phyloP scores from a whole-genome alignment of 2,797 vertebrate species.

The Sparidentex hasta region DNA sequence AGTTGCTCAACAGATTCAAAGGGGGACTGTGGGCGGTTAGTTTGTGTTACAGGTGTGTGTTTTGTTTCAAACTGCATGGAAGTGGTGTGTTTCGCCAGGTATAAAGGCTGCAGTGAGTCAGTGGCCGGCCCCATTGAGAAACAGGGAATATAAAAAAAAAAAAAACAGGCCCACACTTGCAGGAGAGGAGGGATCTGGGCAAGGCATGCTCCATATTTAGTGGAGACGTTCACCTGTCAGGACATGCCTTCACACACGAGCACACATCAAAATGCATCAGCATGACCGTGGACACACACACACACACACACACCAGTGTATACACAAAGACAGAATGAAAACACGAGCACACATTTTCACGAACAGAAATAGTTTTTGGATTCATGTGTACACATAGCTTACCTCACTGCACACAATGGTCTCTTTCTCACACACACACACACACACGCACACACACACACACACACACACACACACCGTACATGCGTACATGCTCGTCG shows the following conservation, averaged over 20 bases:
- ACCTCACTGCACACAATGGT: not conserved
- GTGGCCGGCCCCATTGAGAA: conserved; percentile 30
- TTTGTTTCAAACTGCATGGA: conserved; percentile 34
- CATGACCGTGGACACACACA: no score
- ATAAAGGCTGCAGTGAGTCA: conserved; percentile 56
- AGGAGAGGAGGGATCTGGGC: conserved; percentile 44
- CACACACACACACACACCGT: not conserved
- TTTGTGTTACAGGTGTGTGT: conserved; percentile 55
- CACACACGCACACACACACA: not conserved
- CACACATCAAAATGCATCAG: not conserved
- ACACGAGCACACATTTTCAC: not conserved
- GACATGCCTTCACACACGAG: conserved; percentile 25
- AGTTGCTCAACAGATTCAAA: conserved; percentile 52
- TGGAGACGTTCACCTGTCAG: conserved; percentile 34
- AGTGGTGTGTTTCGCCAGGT: conserved; percentile 1
- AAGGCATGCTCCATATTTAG: conserved; percentile 34
- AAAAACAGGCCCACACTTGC: conserved; percentile 63
- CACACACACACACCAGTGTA: not conserved
- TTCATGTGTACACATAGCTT: not conserved
- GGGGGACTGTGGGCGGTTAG: conserved; percentile 25
- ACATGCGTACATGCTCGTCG: not conserved
- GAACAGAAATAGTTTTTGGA: not conserved
- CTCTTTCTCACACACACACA: conserved; percentile 3
- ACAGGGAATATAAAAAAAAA: conserved; percentile 41
- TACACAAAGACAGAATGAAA: not conserved